Evolutionary conservation across 53 echinoderm and acorn worm species (phyloP).

Genomic region (Temnopleurus reevesii): DNA sequence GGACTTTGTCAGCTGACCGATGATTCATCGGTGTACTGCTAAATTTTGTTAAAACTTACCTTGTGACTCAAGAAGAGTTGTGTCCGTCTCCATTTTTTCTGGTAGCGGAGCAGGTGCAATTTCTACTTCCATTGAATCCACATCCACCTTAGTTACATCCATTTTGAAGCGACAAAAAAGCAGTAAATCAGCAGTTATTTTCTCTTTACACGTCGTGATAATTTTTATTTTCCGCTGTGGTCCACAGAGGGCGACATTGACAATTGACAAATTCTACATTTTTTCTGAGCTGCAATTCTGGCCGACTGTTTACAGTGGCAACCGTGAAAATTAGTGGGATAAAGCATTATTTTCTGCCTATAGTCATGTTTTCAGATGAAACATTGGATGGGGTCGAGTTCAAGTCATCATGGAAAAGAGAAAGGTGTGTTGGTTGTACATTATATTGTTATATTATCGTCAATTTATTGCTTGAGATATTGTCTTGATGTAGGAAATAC

Average conservation of each 20-base stretch:
- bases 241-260: too few species aligned
- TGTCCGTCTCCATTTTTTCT: conserved; percentile 42
- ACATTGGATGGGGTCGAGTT: conserved; percentile 81
- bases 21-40: background rate
- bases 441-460: background rate
- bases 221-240: background rate
- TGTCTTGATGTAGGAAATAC: background rate
- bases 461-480: background rate
- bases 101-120: conserved; percentile 25
- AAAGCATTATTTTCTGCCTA: background rate
- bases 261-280: background rate
- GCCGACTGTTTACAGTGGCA: conserved; percentile 29
- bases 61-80: conserved; percentile 14
- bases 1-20: conserved; percentile 10
- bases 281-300: background rate
- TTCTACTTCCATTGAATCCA: conserved; percentile 35
- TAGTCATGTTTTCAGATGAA: conserved; percentile 80
- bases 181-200: background rate
- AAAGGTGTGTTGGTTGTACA: conserved; percentile 58
- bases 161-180: background rate
- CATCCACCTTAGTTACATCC: conserved; percentile 44
- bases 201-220: background rate
- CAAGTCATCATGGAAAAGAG: conserved; percentile 80
- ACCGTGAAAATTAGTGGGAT: background rate
- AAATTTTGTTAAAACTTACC: background rate